phyloP scores from a whole-genome alignment of 2,113 vertebrate genomes.

The Oncorhynchus gorbuscha region DNA sequence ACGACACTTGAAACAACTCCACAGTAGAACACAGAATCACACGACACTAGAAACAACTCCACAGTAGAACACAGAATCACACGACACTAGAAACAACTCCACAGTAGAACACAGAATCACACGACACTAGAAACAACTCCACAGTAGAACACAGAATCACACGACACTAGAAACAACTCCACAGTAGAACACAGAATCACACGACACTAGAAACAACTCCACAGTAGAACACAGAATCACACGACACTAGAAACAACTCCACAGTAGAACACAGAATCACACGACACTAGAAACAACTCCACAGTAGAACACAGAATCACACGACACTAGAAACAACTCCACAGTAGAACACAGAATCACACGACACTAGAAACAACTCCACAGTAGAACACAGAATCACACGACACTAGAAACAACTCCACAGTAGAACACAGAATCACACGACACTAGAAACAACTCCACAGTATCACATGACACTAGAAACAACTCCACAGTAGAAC shows the following conservation, averaged over 20 bases:
- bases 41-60: constrained; percentile 30
- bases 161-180: constrained; percentile 21
- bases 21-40: too few relatives aligned
- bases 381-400: constrained; percentile 12
- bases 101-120: constrained; percentile 11
- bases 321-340: constrained; percentile 30
- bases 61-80: constrained; percentile 44
- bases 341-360: constrained; percentile 44
- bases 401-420: background rate
- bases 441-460: constrained; percentile 22
- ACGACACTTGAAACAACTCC: background rate
- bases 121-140: background rate
- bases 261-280: too few relatives aligned
- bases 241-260: too few relatives aligned
- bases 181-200: background rate
- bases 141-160: constrained; percentile 26
- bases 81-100: constrained; percentile 9
- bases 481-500: constrained; percentile 22
- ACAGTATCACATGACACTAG: constrained; percentile 24
- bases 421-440: constrained; percentile 26
- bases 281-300: too few relatives aligned
- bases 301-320: too few relatives aligned
- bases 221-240: too few relatives aligned
- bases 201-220: background rate
- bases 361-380: constrained; percentile 10